A percentile compares a stretch with the other conserved stretches of the same genome.
phyloP scores from a whole-genome alignment of 2,888 invertebrate species.

The Nymphalis urticae region DNA sequence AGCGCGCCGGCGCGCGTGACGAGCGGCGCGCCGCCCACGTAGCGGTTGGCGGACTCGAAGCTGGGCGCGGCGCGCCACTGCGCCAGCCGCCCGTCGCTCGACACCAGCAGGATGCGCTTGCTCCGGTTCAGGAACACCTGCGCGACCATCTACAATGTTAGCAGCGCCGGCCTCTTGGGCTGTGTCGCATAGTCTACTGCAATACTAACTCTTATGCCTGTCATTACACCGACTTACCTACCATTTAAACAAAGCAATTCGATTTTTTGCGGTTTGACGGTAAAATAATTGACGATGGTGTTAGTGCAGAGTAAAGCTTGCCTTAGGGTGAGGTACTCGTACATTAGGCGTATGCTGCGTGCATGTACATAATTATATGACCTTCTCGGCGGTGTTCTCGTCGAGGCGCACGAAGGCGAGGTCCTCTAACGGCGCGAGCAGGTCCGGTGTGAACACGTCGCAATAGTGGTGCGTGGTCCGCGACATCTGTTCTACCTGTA shows the following conservation, averaged over 20 bases:
- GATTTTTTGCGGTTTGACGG: too few species aligned
- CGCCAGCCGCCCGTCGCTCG: conserved; percentile 65
- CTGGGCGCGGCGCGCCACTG: conserved; percentile 72
- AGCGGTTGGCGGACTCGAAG: conserved; percentile 70
- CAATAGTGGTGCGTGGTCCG: conserved; percentile 70
- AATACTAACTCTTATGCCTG: too few species aligned
- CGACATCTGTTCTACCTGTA: conserved; percentile 52
- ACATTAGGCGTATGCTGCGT: not conserved
- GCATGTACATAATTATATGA: conserved; percentile 32
- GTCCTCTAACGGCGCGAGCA: conserved; percentile 67
- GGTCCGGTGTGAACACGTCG: conserved; percentile 65
- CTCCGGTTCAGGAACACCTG: conserved; percentile 75
- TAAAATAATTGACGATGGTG: not conserved
- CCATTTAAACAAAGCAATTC: too few species aligned
- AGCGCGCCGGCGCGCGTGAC: conserved; percentile 59
- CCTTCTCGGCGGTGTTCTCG: conserved; percentile 69
- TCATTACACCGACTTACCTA: too few species aligned
- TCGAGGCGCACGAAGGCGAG: conserved; percentile 69
- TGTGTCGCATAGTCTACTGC: not conserved
- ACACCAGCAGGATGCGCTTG: conserved; percentile 64
- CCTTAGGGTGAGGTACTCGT: too few species aligned
- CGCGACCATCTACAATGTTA: too few species aligned
- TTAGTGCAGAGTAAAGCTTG: not conserved
- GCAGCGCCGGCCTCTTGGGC: not conserved
- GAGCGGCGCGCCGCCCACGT: conserved; percentile 65